phyloP scores from a whole-genome alignment of 1,140 invertebrate species.

The Hermetia illucens region DNA sequence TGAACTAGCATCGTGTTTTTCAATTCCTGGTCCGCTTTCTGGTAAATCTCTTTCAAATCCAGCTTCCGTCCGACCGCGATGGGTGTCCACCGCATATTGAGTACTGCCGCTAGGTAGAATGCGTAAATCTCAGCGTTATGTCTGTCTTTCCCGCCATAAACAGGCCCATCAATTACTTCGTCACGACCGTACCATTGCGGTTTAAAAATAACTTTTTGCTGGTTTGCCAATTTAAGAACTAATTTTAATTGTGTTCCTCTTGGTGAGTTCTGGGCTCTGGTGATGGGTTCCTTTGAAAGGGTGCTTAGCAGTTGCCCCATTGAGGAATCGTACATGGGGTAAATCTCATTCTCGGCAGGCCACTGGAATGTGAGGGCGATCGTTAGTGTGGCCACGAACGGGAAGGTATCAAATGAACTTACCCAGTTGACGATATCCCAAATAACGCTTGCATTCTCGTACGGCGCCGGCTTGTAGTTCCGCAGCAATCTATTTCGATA shows the following conservation, averaged over 20 bases:
- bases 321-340: constrained; percentile 44
- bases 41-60: constrained; percentile 49
- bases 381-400: background rate
- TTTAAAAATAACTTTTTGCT: constrained; percentile 75
- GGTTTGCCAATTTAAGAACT: constrained; percentile 57
- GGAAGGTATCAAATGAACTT: constrained; percentile 8
- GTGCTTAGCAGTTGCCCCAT: constrained; percentile 57
- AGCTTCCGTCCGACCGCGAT: constrained; percentile 64
- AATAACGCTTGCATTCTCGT: constrained; percentile 24
- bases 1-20: constrained; percentile 40
- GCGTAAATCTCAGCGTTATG: constrained; percentile 91
- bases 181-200: constrained; percentile 74
- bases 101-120: constrained; percentile 73
- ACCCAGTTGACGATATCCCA: constrained; percentile 32
- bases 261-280: constrained; percentile 55
- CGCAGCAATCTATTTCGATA: constrained; percentile 27
- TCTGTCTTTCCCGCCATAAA: constrained; percentile 79
- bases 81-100: constrained; percentile 65
- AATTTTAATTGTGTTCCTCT: constrained; percentile 86
- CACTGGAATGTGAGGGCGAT: constrained; percentile 44
- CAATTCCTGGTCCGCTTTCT: constrained; percentile 49
- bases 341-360: constrained; percentile 48
- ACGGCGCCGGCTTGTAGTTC: constrained; percentile 21
- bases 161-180: constrained; percentile 58
- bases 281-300: constrained; percentile 53